phyloP scores from a whole-genome alignment of 1,140 invertebrate genomes.

The Zeugodacus cucurbitae region DNA sequence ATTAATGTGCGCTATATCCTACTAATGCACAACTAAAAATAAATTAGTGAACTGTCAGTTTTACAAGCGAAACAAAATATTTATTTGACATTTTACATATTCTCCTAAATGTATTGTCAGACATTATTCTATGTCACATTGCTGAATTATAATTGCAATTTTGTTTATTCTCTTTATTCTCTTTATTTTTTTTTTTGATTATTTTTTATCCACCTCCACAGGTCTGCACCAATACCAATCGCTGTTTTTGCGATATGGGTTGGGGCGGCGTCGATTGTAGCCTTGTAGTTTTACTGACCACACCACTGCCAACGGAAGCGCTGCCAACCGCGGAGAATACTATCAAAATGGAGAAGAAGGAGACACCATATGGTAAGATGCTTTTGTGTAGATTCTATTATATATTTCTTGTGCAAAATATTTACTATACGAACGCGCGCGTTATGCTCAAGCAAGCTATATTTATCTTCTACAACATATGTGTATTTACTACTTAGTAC shows the following conservation, averaged over 20 bases:
- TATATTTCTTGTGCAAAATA: too few species aligned
- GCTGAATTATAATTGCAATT: background rate
- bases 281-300: slow-evolving; percentile 75
- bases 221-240: slow-evolving; percentile 93
- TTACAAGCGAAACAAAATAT: too few species aligned
- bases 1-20: background rate
- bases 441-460: too few species aligned
- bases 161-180: background rate
- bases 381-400: background rate
- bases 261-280: slow-evolving; percentile 93
- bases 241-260: slow-evolving; percentile 89
- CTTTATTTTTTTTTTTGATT: background rate
- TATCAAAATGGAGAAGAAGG: slow-evolving; percentile 83
- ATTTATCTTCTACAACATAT: too few species aligned
- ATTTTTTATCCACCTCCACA: slow-evolving; percentile 62
- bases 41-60: too few species aligned
- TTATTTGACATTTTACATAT: background rate
- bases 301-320: slow-evolving; percentile 68
- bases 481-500: too few species aligned
- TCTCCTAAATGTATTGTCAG: background rate
- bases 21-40: too few species aligned
- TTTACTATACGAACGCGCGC: too few species aligned
- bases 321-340: slow-evolving; percentile 64
- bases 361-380: slow-evolving; percentile 87
- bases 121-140: background rate